Evolutionary conservation across 2,797 vertebrate genomes (phyloP).

Genomic region (Oryzias sinensis): DNA sequence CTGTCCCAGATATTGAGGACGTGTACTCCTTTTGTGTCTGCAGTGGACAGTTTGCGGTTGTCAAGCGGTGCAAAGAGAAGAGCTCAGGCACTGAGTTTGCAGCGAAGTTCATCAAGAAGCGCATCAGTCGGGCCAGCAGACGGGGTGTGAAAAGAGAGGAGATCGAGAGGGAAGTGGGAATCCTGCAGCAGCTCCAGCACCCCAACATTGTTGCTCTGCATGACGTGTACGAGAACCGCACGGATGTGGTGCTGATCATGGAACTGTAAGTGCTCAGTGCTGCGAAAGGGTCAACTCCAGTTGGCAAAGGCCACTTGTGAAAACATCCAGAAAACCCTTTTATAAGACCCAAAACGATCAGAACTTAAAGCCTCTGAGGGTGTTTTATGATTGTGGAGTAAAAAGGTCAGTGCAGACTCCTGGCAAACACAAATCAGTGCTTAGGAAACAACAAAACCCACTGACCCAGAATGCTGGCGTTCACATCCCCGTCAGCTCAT

Average conservation of each 20-base stretch:
- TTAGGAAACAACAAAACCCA: background rate
- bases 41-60: conserved; percentile 96
- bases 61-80: conserved; percentile 89
- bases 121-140: conserved; percentile 85
- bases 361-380: too few relatives aligned
- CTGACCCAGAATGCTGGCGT: conserved; percentile 2
- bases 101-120: conserved; percentile 97
- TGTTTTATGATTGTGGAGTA: background rate
- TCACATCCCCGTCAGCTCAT: background rate
- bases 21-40: conserved; percentile 18
- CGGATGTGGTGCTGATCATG: conserved; percentile 92
- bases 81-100: conserved; percentile 83
- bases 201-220: conserved; percentile 88
- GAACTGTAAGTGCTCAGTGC: conserved; percentile 89
- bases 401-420: background rate
- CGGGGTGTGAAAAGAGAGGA: conserved; percentile 90
- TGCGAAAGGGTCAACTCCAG: background rate
- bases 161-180: conserved; percentile 91
- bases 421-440: background rate
- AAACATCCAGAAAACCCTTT: too few relatives aligned
- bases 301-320: background rate
- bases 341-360: too few relatives aligned
- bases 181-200: conserved; percentile 90
- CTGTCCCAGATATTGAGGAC: too few relatives aligned
- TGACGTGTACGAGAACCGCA: conserved; percentile 93